Base-by-base conservation (phyloP, 1,140 invertebrate species). In the Pseudomyrmex dendroicus region DNA sequence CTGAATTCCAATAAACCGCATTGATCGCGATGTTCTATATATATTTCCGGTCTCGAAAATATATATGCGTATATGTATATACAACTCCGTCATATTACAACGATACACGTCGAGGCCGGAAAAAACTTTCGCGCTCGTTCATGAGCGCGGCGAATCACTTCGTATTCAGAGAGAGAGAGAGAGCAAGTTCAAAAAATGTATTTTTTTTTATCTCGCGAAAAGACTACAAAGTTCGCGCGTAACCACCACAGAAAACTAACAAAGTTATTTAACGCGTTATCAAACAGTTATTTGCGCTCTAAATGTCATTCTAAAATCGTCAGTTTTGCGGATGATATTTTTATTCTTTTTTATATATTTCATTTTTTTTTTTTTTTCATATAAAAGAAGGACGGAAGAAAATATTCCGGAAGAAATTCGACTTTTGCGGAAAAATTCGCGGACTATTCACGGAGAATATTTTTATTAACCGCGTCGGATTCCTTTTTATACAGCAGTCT, bases 1-100 rank as follows among this genome's bases (percentile, higher is more conserved):
- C 66, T 35, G 52, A 78, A 70, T 78, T 64, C 54, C 64, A 78
- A 78, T 78, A 80, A 72, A 61, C 54, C 66, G 20, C 44, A 48
- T 25, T 56, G 54, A 59, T 44, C 52, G n/a, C 54, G 61, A 70
- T 59, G 72, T 50, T 61, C 54, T 25, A 20, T 70, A 44, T 57
- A 20, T 13, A 9, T 46, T 35, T 35, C 35, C 8, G 25, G 17
- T 57, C 25, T 80, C 46, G 44, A 70, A 48, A 20, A 62, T 54
- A 72, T 77, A 35, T 35, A 7, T 35, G 5, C 5, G 4, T 20
- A 20, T 25, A 25, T 25, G 4, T 20, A 20, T 25, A 25, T 25
- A 35, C 35, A 35, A 35, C 35, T 35, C 5, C 35, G 35, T 35
- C 35, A 35, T 77, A 77, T 44, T 52, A 25, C n/a, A 17, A 17